These are phyloP conservation scores for Pica pica DNA, from an alignment of 2,113 vertebrate genomes.

Conservation along the genomic window DNA sequence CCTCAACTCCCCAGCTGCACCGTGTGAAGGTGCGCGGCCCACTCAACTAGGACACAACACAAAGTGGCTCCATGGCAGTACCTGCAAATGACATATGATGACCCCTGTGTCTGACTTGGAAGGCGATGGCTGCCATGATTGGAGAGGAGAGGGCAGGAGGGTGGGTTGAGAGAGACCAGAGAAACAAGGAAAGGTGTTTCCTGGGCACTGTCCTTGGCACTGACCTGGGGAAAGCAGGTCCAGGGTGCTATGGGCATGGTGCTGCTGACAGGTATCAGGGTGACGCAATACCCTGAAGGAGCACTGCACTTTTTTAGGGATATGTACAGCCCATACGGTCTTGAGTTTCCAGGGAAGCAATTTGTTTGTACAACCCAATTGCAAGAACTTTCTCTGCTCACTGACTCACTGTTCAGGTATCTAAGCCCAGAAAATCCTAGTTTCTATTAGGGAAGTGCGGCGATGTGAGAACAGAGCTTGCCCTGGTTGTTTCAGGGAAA, in stretches of 20 bases:
- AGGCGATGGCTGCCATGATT: fast-evolving
- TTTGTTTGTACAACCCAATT: background rate
- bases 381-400: background rate
- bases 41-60: background rate
- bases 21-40: background rate
- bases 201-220: background rate
- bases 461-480: background rate
- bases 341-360: background rate
- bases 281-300: background rate
- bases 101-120: fast-evolving
- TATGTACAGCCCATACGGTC: background rate
- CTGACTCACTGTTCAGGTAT: background rate
- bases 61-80: background rate
- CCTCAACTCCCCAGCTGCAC: background rate
- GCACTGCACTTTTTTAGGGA: background rate
- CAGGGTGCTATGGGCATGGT: background rate
- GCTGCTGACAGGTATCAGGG: background rate
- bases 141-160: background rate
- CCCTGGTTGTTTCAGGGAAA: background rate
- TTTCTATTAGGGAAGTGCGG: background rate
- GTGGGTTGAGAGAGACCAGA: background rate
- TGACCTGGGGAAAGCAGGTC: background rate
- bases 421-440: background rate
- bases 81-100: background rate
- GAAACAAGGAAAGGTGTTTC: background rate